These are phyloP conservation scores for Drosophila yakuba DNA, from an alignment of 1,140 invertebrate genomes.

Conservation along the genomic window DNA sequence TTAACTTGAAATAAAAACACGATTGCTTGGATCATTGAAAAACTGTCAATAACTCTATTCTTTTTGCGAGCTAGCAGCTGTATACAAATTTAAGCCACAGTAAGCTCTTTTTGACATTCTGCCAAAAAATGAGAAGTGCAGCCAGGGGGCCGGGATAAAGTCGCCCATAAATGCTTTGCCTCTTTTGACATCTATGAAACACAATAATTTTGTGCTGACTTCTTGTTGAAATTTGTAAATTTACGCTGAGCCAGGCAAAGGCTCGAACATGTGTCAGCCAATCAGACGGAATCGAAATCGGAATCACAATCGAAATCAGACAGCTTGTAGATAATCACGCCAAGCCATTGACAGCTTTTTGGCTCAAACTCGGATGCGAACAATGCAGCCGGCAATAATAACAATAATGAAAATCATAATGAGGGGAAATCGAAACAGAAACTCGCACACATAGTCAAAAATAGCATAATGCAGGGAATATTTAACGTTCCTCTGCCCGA, in stretches of 20 bases:
- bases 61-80: constrained; percentile 1
- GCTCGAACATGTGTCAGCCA: constrained; percentile 55
- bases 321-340: constrained; percentile 46
- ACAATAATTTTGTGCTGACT: constrained; percentile 80
- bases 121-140: constrained; percentile 35
- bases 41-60: background rate
- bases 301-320: constrained; percentile 34
- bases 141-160: background rate
- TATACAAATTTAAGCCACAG: constrained; percentile 37
- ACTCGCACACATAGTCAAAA: constrained; percentile 53
- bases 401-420: constrained; percentile 40
- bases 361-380: constrained; percentile 34
- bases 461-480: constrained; percentile 41
- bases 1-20: background rate
- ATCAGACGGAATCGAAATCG: constrained; percentile 26
- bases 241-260: constrained; percentile 65
- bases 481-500: constrained; percentile 36
- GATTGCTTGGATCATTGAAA: constrained; percentile 2
- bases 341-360: constrained; percentile 43
- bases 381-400: constrained; percentile 48
- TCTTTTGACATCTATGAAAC: constrained; percentile 37
- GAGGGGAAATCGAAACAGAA: constrained; percentile 32
- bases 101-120: constrained; percentile 53
- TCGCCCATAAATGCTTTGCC: constrained; percentile 37
- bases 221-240: constrained; percentile 81